phyloP scores from a whole-genome alignment of 2,888 invertebrate species.

The Drosophila macrospina region DNA sequence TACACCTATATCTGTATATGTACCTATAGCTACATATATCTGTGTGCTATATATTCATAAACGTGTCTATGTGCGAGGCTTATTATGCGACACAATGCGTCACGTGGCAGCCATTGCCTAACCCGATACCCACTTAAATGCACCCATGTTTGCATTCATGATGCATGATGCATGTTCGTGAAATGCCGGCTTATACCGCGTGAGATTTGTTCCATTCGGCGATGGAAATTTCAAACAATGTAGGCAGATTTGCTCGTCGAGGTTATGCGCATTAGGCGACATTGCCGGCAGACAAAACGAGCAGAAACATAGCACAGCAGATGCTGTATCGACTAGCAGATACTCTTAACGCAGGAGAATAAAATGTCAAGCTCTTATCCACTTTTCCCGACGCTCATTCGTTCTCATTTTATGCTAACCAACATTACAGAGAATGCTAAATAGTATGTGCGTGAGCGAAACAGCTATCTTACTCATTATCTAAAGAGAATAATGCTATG shows the following conservation, averaged over 20 bases:
- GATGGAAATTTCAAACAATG: constrained; percentile 62
- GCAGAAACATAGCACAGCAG: background rate
- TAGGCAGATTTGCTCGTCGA: constrained; percentile 51
- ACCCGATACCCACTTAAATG: constrained; percentile 27
- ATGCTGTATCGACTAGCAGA: constrained; percentile 2
- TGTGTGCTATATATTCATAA: constrained; percentile 13
- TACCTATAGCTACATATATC: constrained; percentile 1
- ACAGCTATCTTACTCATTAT: background rate
- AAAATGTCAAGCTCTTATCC: background rate
- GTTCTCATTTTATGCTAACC: too few species aligned
- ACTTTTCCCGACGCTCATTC: too few species aligned
- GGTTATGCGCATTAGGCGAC: constrained; percentile 43
- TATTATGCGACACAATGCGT: constrained; percentile 46
- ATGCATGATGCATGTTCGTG: constrained; percentile 37
- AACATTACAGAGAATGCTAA: background rate
- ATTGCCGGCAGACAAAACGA: constrained; percentile 53
- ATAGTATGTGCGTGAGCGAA: background rate
- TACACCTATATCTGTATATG: background rate
- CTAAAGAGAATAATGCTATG: background rate
- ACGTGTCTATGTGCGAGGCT: constrained; percentile 26
- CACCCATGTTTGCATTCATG: constrained; percentile 56
- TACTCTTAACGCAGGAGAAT: background rate
- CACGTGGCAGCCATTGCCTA: constrained; percentile 14
- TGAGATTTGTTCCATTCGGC: constrained; percentile 68
- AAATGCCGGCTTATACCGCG: constrained; percentile 32